Percentiles rank a stretch among this genome's conserved stretches.
phyloP scores from a whole-genome alignment of 2,888 invertebrate species.

The Plemyria rubiginata region DNA sequence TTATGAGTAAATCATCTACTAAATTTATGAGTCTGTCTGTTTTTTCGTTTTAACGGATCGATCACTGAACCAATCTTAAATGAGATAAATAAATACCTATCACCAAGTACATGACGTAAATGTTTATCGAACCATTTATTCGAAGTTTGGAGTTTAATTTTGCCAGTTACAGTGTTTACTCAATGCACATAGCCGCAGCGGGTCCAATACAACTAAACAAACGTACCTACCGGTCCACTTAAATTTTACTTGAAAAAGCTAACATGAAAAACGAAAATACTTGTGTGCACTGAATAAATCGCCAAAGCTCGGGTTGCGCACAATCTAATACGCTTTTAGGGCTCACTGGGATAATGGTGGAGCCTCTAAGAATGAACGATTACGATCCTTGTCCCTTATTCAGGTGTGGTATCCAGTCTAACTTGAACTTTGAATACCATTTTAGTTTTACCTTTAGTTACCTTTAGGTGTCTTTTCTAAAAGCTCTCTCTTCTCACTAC shows the following conservation, averaged over 20 bases:
- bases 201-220: too few relatives aligned
- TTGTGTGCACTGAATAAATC: slow-evolving; percentile 23
- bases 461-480: background rate
- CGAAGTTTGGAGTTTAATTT: too few relatives aligned
- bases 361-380: slow-evolving; percentile 56
- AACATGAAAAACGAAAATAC: slow-evolving; percentile 10
- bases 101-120: too few relatives aligned
- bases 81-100: too few relatives aligned
- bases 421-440: slow-evolving; percentile 27
- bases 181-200: too few relatives aligned
- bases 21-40: too few relatives aligned
- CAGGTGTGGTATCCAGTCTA: slow-evolving; percentile 43
- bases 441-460: background rate
- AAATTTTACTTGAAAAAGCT: background rate
- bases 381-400: slow-evolving; percentile 43
- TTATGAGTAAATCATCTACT: too few relatives aligned
- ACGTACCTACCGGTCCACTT: too few relatives aligned
- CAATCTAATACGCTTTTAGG: slow-evolving; percentile 27
- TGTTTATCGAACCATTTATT: too few relatives aligned
- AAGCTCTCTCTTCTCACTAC: background rate
- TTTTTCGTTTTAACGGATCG: too few relatives aligned
- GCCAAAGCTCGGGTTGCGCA: slow-evolving; percentile 17
- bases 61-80: too few relatives aligned
- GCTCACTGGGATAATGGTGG: slow-evolving; percentile 41
- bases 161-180: too few relatives aligned